Conservation (phyloP, 2,113 vertebrate species). For the Amazona guildingii region DNA sequence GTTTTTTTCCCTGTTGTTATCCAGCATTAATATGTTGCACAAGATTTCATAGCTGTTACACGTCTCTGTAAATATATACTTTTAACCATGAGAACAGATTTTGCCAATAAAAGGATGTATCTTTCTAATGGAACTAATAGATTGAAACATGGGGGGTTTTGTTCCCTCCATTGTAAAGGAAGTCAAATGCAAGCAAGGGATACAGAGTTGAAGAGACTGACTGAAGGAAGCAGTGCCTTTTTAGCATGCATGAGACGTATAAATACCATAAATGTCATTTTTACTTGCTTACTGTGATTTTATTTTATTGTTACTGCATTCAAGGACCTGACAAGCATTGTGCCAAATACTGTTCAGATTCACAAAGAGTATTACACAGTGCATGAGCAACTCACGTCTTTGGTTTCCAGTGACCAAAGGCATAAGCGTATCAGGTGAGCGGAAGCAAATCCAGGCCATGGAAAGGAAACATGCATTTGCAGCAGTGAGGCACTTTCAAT, state of each 20-base stretch:
- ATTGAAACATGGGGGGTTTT: neutral
- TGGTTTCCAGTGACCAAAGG: neutral
- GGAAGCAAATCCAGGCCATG: neutral
- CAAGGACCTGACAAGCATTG: neutral
- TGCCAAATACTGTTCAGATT: neutral
- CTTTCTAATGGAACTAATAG: neutral
- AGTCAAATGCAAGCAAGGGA: neutral
- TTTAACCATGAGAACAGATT: neutral
- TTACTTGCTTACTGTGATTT: neutral
- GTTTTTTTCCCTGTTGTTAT: neutral
- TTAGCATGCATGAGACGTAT: neutral
- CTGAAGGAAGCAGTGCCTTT: neutral
- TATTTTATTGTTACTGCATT: neutral
- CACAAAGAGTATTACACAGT: fast-evolving
- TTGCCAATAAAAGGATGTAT: neutral
- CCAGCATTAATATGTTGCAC: neutral
- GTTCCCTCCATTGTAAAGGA: neutral
- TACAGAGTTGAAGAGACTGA: neutral
- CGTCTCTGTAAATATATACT: neutral
- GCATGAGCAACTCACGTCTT: fast-evolving
- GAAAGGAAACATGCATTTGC: neutral
- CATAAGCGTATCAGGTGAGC: neutral
- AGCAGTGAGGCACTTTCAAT: neutral
- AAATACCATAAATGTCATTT: neutral
- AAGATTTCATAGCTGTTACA: neutral